Evolutionary conservation across 2,797 vertebrate genomes (phyloP), one percentile per base, ranked within the genome.

Genomic region (Eulemur rubriventer): DNA sequence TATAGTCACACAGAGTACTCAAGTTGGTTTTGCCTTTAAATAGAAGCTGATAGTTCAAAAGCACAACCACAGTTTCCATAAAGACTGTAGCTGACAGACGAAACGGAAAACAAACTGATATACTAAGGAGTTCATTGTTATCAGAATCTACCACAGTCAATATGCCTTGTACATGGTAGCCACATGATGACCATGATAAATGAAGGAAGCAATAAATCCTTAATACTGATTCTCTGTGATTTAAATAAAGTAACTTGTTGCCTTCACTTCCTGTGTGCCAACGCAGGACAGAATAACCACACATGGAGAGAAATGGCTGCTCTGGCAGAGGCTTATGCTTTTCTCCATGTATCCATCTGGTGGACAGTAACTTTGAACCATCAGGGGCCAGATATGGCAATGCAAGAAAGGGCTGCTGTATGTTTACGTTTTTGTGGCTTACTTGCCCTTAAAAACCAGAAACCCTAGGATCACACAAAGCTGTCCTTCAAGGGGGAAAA

Each of bases 1-100:
- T 80, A 80, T 41, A 72, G 57, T 85, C 59, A 85, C 4, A 75
- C 8, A 6, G 69, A 38, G 28, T 89, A 76, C 48, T 92, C 35
- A 80, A 89, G 50, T 48, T 85, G 41, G 69, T 86, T 94, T 87
- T 90, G 41, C n/a, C 65, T 83, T 96, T 89, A 80, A 89, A 80
- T 33, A 63, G 83, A 90, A 82, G 30, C 89, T 35, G 22, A 30
- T 63, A 33, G 52, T 81, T 86, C 76, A 65, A 86, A 92, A 92
- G 69, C 17, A 80, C 0, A 22, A 24, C 14, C 61, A 65, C 30
- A 63, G 24, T 48, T 85, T 89, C 52, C 30, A 46, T 65, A 50
- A 92, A 69, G 70, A 86, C 48, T 72, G 57, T 52, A 70, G 38
- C 20, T 90, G 30, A 87, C 28, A 30, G 72, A 78, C 13, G 57